Conservation (phyloP, 2,797 vertebrate species). For the Rhinogobio ventralis region DNA sequence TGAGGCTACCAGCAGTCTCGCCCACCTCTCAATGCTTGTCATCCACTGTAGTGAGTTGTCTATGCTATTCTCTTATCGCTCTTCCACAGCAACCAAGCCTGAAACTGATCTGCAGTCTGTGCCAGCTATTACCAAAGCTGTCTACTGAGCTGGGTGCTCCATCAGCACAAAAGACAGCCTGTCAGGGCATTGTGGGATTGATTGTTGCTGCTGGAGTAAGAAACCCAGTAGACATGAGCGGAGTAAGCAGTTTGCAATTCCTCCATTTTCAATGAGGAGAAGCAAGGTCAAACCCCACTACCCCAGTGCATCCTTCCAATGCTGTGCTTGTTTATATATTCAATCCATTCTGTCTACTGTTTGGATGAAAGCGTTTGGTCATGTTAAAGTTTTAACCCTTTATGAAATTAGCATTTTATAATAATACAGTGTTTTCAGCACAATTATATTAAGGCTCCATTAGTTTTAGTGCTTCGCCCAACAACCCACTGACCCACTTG, state of each 20-base stretch:
- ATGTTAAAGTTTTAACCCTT: background rate
- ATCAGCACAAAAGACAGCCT: conserved; percentile 17
- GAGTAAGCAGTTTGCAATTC: conserved; percentile 23
- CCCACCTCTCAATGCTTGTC: background rate
- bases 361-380: conserved; percentile 29
- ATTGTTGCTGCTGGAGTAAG: background rate
- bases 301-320: background rate
- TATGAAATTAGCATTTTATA: conserved; percentile 1
- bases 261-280: background rate
- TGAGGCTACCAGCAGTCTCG: background rate
- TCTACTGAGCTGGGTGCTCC: conserved; percentile 11
- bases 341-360: background rate
- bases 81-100: conserved; percentile 10
- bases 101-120: conserved; percentile 34
- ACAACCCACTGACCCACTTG: background rate
- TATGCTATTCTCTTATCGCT: background rate
- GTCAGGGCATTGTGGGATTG: conserved; percentile 22
- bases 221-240: conserved; percentile 14
- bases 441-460: conserved; percentile 37
- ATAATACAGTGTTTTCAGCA: conserved; percentile 29
- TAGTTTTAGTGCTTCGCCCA: conserved; percentile 21
- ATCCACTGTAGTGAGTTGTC: conserved; percentile 13
- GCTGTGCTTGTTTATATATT: conserved; percentile 15
- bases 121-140: background rate
- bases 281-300: background rate